A percentile compares a stretch with the other conserved stretches of the same genome.
phyloP scores from a whole-genome alignment of 92 coral and sea anemone genomes.

The Siderastrea siderea region DNA sequence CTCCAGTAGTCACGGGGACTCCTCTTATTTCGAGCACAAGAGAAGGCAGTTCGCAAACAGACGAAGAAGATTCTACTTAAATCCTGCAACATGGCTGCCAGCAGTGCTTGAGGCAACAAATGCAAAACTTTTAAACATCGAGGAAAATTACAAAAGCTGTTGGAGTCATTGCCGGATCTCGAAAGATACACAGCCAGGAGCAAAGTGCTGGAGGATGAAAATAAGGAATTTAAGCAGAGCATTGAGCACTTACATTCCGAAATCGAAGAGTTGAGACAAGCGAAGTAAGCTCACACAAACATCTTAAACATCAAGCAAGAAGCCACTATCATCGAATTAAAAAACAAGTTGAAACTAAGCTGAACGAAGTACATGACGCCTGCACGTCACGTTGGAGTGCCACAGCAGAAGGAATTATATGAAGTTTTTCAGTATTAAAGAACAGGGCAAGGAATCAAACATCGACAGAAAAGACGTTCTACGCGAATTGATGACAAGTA shows the following conservation, averaged over 20 bases:
- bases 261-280: background rate
- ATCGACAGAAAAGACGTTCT: background rate
- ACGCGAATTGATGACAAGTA: background rate
- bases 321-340: background rate
- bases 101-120: background rate
- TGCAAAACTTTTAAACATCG: background rate
- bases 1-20: too few species aligned
- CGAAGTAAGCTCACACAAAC: background rate
- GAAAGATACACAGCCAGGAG: background rate
- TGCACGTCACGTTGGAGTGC: too few species aligned
- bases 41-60: constrained; percentile 10
- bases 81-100: background rate
- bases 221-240: background rate
- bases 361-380: too few species aligned
- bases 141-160: background rate
- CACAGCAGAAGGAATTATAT: too few species aligned
- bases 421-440: background rate
- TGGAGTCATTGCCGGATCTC: background rate
- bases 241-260: background rate
- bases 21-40: too few species aligned
- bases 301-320: background rate
- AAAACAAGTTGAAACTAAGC: background rate
- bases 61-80: background rate
- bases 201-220: background rate
- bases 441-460: background rate